Evolutionary conservation across 2,113 vertebrate species (phyloP).

Genomic region (Rhinolophus sinicus): DNA sequence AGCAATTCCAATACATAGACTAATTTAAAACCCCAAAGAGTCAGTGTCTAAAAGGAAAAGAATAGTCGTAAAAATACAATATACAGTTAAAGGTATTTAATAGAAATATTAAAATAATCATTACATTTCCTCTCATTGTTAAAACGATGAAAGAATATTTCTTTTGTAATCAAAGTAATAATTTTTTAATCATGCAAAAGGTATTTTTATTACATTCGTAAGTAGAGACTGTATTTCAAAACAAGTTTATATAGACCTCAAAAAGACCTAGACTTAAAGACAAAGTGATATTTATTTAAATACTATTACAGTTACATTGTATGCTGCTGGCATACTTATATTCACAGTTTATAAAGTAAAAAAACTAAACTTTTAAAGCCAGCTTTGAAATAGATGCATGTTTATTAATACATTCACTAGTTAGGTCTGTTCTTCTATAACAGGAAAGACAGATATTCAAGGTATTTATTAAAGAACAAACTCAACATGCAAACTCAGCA

Average conservation of each 20-base stretch:
- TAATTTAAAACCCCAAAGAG: constrained; percentile 21
- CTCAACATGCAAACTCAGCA: constrained; percentile 64
- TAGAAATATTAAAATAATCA: constrained; percentile 82
- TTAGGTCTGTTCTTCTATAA: constrained; percentile 74
- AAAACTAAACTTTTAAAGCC: constrained; percentile 67
- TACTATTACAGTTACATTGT: constrained; percentile 60
- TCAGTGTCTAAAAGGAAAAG: not conserved
- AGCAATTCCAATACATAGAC: not conserved
- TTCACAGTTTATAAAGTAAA: constrained; percentile 85
- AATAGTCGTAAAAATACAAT: constrained; percentile 46
- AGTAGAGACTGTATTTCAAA: constrained; percentile 71
- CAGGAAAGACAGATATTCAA: not conserved
- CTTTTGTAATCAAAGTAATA: constrained; percentile 69
- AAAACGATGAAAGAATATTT: constrained; percentile 61
- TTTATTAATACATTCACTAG: constrained; percentile 71
- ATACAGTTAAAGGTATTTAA: constrained; percentile 65
- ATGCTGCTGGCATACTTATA: constrained; percentile 77
- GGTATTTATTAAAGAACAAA: constrained; percentile 60
- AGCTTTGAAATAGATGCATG: constrained; percentile 77
- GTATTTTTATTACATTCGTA: constrained; percentile 74
- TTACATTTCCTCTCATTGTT: constrained; percentile 60
- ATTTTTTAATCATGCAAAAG: constrained; percentile 73
- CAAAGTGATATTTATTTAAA: constrained; percentile 74
- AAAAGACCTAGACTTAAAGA: constrained; percentile 71
- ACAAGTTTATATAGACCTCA: constrained; percentile 74